Conservation (phyloP, 2,113 vertebrate genomes). For the Syngnathus floridae region DNA sequence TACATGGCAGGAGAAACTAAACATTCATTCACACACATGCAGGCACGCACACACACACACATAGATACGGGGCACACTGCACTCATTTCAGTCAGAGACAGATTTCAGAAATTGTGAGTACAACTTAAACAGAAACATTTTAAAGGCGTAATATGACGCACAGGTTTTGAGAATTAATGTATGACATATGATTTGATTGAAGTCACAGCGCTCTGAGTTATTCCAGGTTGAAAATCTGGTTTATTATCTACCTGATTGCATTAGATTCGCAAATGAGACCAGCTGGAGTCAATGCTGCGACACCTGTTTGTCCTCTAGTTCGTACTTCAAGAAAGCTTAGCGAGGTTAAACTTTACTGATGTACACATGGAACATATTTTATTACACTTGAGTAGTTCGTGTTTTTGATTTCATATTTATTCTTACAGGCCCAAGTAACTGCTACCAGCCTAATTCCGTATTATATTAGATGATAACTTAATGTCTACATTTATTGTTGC, state of each 20-base stretch:
- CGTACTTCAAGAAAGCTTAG: slow-evolving; percentile 23
- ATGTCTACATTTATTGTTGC: neutral
- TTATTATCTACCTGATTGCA: slow-evolving; percentile 54
- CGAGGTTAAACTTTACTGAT: slow-evolving; percentile 39
- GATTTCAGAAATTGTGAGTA: neutral
- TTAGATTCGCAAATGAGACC: slow-evolving; percentile 54
- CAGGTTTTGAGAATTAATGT: neutral
- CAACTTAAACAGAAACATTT: neutral
- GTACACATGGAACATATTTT: slow-evolving; percentile 19
- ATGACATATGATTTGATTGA: slow-evolving; percentile 16
- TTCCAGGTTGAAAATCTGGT: slow-evolving; percentile 38
- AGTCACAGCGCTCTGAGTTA: slow-evolving; percentile 17
- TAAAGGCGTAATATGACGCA: neutral
- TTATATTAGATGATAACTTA: neutral
- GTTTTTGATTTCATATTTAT: neutral
- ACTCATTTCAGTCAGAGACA: neutral
- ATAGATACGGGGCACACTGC: neutral
- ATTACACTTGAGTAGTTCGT: slow-evolving; percentile 10
- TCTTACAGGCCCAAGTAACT: neutral
- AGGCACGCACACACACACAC: neutral
- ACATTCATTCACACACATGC: neutral
- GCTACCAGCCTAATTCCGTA: neutral
- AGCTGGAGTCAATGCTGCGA: slow-evolving; percentile 47
- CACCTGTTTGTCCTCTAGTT: slow-evolving; percentile 52
- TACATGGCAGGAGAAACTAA: too few relatives aligned